Conservation (phyloP, 2,888 invertebrate species). For the Leptarthrus brevirostris region DNA sequence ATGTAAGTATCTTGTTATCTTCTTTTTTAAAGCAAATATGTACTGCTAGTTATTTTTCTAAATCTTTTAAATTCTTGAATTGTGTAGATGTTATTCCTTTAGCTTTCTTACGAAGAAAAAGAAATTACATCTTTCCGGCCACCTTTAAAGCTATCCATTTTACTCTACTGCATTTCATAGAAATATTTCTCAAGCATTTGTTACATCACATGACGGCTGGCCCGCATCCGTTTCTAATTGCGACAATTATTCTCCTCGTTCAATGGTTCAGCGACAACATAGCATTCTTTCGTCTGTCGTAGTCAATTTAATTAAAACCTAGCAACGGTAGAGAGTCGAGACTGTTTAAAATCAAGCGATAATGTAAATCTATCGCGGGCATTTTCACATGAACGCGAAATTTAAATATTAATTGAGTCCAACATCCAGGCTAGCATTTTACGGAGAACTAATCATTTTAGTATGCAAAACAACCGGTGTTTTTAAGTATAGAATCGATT, state of each 20-base stretch:
- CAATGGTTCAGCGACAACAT: constrained; percentile 34
- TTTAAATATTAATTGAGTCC: constrained; percentile 41
- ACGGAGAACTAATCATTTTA: constrained; percentile 18
- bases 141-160: too few relatives aligned
- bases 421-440: constrained; percentile 4
- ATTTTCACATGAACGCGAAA: constrained; percentile 19
- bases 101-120: too few relatives aligned
- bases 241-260: constrained; percentile 37
- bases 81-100: too few relatives aligned
- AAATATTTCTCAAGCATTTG: constrained; percentile 4
- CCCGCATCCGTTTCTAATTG: constrained; percentile 48
- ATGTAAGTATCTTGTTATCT: constrained; percentile 60
- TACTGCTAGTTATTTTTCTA: too few relatives aligned
- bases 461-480: constrained; percentile 17
- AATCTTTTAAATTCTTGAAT: too few relatives aligned
- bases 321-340: neutral
- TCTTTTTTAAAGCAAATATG: too few relatives aligned
- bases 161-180: neutral
- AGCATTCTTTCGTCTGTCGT: constrained; percentile 37
- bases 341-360: neutral
- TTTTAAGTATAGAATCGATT: neutral
- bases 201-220: constrained; percentile 33
- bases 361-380: neutral
- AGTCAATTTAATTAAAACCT: constrained; percentile 43
- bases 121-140: too few relatives aligned